phyloP scores from a whole-genome alignment of 2,797 vertebrate genomes.

The Myiothlypis coronata region DNA sequence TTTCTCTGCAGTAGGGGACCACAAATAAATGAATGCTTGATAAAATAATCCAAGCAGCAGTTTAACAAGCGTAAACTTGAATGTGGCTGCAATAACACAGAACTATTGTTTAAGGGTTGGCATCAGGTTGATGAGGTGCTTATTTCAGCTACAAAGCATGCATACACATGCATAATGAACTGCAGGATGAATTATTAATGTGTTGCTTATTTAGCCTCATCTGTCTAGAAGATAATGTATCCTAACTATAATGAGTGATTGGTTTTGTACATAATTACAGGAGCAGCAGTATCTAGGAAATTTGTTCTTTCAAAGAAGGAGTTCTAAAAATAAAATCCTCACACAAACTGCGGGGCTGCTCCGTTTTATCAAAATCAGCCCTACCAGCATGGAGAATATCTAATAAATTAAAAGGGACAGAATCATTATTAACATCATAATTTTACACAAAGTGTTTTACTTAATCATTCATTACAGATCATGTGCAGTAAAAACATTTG shows the following conservation, averaged over 20 bases:
- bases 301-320: constrained; percentile 78
- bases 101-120: constrained; percentile 96
- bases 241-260: constrained; percentile 97
- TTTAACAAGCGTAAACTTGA: constrained; percentile 98
- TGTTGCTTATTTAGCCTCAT: constrained; percentile 99
- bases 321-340: constrained; percentile 81
- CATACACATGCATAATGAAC: constrained; percentile 99
- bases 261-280: constrained; percentile 97
- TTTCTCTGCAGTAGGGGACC: constrained; percentile 81
- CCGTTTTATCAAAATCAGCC: constrained; percentile 79
- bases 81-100: constrained; percentile 91
- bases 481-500: constrained; percentile 70
- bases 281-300: constrained; percentile 90
- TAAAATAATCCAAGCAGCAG: constrained; percentile 98
- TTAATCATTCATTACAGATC: constrained; percentile 83
- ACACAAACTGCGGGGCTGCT: constrained; percentile 66
- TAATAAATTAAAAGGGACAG: constrained; percentile 79
- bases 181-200: constrained; percentile 99
- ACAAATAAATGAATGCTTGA: constrained; percentile 96
- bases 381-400: constrained; percentile 64
- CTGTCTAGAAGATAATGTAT: constrained; percentile 99
- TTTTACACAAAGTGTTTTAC: constrained; percentile 83
- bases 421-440: constrained; percentile 83
- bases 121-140: constrained; percentile 98
- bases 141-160: constrained; percentile 88